Base-by-base conservation (phyloP, 37 sponge, comb jelly and placozoan species). In the Agelas oroides region DNA sequence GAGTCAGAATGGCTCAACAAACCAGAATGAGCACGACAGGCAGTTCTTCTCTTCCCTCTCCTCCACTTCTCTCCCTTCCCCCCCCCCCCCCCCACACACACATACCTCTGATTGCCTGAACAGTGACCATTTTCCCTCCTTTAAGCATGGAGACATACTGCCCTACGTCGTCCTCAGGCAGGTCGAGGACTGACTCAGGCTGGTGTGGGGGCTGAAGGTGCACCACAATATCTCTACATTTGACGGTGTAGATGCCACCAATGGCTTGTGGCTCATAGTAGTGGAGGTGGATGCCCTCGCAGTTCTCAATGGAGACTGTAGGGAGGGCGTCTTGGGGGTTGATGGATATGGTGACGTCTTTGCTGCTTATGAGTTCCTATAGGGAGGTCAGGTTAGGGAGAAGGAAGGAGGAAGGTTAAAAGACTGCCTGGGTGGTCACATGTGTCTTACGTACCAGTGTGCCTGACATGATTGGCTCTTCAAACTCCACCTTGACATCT, bases 81-180 rank as follows among this genome's bases (percentile, higher is more conserved):
- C n/a, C n/a, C n/a, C n/a, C n/a, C n/a, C n/a, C n/a, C n/a, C n/a
- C n/a, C n/a, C n/a, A n/a, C n/a, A n/a, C 20, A 33, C 24, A 76
- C 78, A 41, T 54, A 93, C 91, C 91, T 87, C 94, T 86, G 30
- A 94, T 64, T 3, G 82, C 87, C 46, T 59, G 73, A 31, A 68
- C 84, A 20, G 84, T 76, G 61, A 59, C 21, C 76, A 94, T 61
- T 33, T 78, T 78, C 19, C 64, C 75, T 65, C 41, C 77, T 31
- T 17, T 66, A 60, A 65, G 81, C 33, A 46, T 54, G 37, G 92
- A 73, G 35, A 95, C 82, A 57, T 59, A 91, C 70, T 95, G 77
- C 23, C 31, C 38, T 55, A 24, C 32, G 15, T 60, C 71, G n/a
- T 70, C 83, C 77, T 79, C 84, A 16, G 38, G 94, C 28, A 88